Conservation (phyloP, 2,797 vertebrate genomes). For the Dromococcyx pavoninus region DNA sequence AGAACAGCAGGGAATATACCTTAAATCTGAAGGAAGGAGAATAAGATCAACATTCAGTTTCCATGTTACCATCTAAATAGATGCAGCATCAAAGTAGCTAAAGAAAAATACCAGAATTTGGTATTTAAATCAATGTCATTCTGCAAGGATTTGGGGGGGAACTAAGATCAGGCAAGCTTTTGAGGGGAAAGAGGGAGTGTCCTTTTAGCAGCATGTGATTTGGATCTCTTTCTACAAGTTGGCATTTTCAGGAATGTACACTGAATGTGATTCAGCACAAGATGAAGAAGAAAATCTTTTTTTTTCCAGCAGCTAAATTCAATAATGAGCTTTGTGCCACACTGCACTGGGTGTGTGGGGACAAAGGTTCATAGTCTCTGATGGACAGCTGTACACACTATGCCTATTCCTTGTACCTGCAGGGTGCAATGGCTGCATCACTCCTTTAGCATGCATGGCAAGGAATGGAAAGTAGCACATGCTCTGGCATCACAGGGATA, state of each 20-base stretch:
- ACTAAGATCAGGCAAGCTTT: not conserved
- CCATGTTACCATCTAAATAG: not conserved
- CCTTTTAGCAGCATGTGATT: not conserved
- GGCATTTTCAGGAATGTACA: not conserved
- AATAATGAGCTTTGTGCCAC: fast-evolving
- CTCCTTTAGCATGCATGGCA: not conserved
- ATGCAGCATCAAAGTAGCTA: not conserved
- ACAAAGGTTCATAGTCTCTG: fast-evolving
- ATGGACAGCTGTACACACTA: not conserved
- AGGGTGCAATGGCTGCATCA: fast-evolving
- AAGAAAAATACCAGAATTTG: not conserved
- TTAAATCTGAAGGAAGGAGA: not conserved
- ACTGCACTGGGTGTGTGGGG: not conserved
- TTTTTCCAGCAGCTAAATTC: not conserved
- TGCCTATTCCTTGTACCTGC: not conserved
- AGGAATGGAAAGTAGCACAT: fast-evolving
- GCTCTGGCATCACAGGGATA: fast-evolving
- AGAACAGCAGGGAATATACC: not conserved
- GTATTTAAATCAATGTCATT: not conserved
- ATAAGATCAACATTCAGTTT: not conserved
- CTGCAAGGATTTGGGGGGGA: not conserved
- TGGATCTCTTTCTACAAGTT: not conserved
- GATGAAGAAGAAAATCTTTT: not conserved
- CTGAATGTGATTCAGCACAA: not conserved
- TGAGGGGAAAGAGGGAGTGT: not conserved